phyloP scores from a whole-genome alignment of 2,113 vertebrate genomes.

The Grus americana region DNA sequence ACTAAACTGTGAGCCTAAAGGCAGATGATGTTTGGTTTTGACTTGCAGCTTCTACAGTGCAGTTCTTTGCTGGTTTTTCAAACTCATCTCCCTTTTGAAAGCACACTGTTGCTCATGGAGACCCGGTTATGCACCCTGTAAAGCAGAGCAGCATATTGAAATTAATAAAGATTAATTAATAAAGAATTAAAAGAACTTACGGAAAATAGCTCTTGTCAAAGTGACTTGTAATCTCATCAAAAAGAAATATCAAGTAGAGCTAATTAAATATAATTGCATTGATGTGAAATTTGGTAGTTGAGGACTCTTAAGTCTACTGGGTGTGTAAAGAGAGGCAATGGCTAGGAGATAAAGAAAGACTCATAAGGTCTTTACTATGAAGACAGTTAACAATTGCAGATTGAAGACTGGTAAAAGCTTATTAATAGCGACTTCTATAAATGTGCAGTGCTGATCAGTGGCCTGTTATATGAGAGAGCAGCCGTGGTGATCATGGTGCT shows the following conservation, averaged over 20 bases:
- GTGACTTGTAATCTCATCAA: constrained; percentile 55
- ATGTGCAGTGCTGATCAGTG: neutral
- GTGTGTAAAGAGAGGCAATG: neutral
- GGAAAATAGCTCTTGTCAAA: constrained; percentile 46
- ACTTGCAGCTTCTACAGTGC: neutral
- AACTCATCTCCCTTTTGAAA: neutral
- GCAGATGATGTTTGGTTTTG: neutral
- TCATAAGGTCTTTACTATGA: neutral
- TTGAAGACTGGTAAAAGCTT: neutral
- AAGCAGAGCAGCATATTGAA: neutral
- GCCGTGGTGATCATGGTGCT: accelerated
- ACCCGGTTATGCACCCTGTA: neutral
- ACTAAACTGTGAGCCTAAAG: neutral
- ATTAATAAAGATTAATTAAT: constrained; percentile 59
- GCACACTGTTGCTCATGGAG: neutral
- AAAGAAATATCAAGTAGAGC: constrained; percentile 53
- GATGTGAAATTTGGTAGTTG: constrained; percentile 17
- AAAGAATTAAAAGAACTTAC: constrained; percentile 40
- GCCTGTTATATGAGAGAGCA: neutral
- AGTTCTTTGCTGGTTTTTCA: neutral
- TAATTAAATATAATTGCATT: constrained; percentile 60
- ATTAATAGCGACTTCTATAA: neutral
- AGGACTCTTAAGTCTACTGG: neutral
- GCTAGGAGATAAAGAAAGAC: neutral
- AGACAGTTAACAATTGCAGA: neutral